Percentiles rank a stretch among this genome's conserved stretches.
Evolutionary conservation across 1,140 invertebrate species (phyloP).

Genomic region (Drosophila rhopaloa): DNA sequence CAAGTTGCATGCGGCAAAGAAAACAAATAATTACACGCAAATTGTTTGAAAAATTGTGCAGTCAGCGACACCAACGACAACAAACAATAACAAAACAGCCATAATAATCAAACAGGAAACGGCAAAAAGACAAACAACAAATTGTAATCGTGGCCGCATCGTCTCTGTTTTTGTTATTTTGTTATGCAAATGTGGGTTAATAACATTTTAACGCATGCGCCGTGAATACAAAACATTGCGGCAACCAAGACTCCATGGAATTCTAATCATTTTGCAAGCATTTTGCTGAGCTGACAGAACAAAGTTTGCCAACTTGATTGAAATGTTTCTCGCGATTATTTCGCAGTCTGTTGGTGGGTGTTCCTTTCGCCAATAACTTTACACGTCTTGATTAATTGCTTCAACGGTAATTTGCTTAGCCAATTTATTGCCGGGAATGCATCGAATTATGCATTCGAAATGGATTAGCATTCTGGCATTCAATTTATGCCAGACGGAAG

Average conservation of each 20-base stretch:
- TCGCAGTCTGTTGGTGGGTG: slow-evolving; percentile 22
- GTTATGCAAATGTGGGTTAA: slow-evolving; percentile 82
- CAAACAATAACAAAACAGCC: slow-evolving; percentile 39
- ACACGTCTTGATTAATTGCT: slow-evolving; percentile 63
- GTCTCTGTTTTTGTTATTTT: slow-evolving; percentile 28
- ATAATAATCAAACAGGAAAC: slow-evolving; percentile 74
- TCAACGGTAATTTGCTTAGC: slow-evolving; percentile 42
- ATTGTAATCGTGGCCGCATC: slow-evolving; percentile 49
- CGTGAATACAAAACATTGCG: slow-evolving; percentile 58
- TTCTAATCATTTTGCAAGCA: slow-evolving; percentile 33
- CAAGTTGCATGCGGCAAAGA: slow-evolving; percentile 59
- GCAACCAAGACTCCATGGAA: slow-evolving; percentile 17
- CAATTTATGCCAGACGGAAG: slow-evolving; percentile 61
- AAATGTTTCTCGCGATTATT: slow-evolving; percentile 29
- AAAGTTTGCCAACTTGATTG: slow-evolving; percentile 31
- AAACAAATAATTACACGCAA: slow-evolving; percentile 73
- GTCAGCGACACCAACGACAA: slow-evolving; percentile 21
- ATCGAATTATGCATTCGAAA: slow-evolving; percentile 41
- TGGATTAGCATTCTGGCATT: slow-evolving; percentile 32
- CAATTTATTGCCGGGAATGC: slow-evolving; percentile 53
- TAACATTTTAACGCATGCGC: slow-evolving; percentile 76
- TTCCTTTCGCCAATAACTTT: slow-evolving; percentile 19
- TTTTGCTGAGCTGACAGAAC: slow-evolving; percentile 21
- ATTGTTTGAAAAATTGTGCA: slow-evolving; percentile 68
- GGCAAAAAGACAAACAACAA: slow-evolving; percentile 62